Evolutionary conservation across 2,113 vertebrate genomes (phyloP).

Genomic region (Pygoscelis antarcticus): DNA sequence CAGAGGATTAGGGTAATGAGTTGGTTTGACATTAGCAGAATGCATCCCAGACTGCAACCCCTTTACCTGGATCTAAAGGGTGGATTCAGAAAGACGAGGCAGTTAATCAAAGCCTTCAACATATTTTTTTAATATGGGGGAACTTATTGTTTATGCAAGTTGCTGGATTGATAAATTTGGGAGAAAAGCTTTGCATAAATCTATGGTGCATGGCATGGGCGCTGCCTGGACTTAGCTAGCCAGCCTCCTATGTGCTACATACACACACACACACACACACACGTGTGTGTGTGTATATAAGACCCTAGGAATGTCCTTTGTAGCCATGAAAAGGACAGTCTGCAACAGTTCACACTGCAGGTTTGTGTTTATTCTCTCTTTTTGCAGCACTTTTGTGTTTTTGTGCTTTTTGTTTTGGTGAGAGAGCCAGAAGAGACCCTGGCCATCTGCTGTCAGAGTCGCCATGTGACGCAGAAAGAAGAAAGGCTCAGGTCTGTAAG

Average conservation of each 20-base stretch:
- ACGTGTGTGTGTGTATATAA: neutral
- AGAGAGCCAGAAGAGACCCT: neutral
- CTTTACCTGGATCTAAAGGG: neutral
- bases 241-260: neutral
- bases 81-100: neutral
- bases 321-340: neutral
- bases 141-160: neutral
- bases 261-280: no score
- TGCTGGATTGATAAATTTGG: neutral
- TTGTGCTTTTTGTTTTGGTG: neutral
- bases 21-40: conserved; percentile 48
- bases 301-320: neutral
- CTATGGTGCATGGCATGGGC: neutral
- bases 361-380: neutral
- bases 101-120: conserved; percentile 21
- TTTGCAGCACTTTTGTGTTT: neutral
- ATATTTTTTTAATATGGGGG: neutral
- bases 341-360: neutral
- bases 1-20: conserved; percentile 37
- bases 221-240: neutral
- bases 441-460: neutral
- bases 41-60: neutral
- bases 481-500: neutral
- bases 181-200: neutral
- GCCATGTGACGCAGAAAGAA: neutral